These are phyloP conservation scores for Adelges cooleyi DNA, from an alignment of 1,140 invertebrate genomes.

Conservation along the genomic window DNA sequence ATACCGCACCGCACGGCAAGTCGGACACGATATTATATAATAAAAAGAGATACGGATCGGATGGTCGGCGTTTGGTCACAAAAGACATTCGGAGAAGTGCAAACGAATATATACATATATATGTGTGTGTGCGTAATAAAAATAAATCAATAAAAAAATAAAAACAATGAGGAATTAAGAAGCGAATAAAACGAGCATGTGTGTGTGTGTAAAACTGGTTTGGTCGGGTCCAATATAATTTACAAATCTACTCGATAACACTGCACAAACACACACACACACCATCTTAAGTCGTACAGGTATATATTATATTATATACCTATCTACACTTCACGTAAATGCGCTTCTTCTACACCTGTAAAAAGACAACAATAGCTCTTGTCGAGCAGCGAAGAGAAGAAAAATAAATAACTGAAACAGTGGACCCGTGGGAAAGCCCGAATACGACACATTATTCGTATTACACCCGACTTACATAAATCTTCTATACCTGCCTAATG, in stretches of 20 bases:
- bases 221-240: conserved; percentile 27
- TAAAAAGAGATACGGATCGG: conserved; percentile 20
- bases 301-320: neutral
- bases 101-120: conserved; percentile 19
- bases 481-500: conserved; percentile 1
- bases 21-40: neutral
- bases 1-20: neutral
- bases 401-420: conserved; percentile 24
- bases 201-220: conserved; percentile 14
- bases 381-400: conserved; percentile 1
- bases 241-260: conserved; percentile 28
- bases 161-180: conserved; percentile 28
- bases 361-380: conserved; percentile 27
- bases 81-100: conserved; percentile 26
- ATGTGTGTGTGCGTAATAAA: neutral
- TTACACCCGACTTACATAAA: conserved; percentile 17
- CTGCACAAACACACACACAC: neutral
- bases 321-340: neutral
- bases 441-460: conserved; percentile 21
- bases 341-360: neutral
- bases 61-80: conserved; percentile 27
- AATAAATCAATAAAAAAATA: neutral
- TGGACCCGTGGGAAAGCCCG: conserved; percentile 28
- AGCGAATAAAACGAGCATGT: conserved; percentile 21
- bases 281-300: neutral